Evolutionary conservation across 1,140 invertebrate species (phyloP).

Genomic region (Oscheius sp.): DNA sequence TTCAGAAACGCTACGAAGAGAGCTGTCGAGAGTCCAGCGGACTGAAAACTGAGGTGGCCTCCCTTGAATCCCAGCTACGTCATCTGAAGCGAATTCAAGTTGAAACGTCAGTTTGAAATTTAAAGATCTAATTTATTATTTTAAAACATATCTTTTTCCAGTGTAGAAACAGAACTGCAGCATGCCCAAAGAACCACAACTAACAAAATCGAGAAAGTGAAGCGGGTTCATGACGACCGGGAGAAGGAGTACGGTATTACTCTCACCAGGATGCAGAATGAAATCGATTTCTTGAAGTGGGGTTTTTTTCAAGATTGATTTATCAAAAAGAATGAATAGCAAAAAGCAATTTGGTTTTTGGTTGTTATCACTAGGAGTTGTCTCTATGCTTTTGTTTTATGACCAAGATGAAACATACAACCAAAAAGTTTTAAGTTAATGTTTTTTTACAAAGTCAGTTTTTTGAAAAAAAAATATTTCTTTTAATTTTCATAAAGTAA

Average conservation of each 20-base stretch:
- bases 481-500: too few relatives aligned
- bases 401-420: too few relatives aligned
- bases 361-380: too few relatives aligned
- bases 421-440: too few relatives aligned
- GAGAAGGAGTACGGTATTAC: conserved; percentile 1
- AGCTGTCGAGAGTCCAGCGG: neutral
- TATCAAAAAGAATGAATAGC: too few relatives aligned
- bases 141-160: too few relatives aligned
- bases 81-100: neutral
- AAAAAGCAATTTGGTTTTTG: too few relatives aligned
- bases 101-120: neutral
- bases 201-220: neutral
- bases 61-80: neutral
- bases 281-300: conserved; percentile 3
- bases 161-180: neutral
- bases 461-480: too few relatives aligned
- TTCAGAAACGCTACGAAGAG: neutral
- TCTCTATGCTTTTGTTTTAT: too few relatives aligned
- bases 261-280: conserved; percentile 3
- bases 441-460: too few relatives aligned
- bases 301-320: too few relatives aligned
- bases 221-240: neutral
- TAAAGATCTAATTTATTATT: neutral
- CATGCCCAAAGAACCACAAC: neutral
- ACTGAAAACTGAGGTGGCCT: neutral